Base-by-base conservation (phyloP, 1,140 invertebrate species). In the Apis laboriosa region DNA sequence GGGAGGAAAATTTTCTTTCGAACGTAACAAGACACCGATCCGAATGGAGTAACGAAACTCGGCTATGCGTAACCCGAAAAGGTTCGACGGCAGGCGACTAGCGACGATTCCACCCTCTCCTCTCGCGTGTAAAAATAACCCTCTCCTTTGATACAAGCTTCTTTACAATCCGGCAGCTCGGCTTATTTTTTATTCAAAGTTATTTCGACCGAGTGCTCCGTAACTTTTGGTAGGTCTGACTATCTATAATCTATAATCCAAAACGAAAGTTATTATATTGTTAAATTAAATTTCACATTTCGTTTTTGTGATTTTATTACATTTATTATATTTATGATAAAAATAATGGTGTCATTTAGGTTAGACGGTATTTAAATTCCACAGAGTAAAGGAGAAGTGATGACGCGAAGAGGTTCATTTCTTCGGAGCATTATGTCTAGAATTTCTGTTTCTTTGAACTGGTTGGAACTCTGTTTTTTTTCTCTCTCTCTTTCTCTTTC, bases 51-150 rank as follows among this genome's bases (percentile, higher is more conserved):
- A 86, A 86, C 87, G 88, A 87, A 85, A 82, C 67, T 83, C 80
- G 83, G 72, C 75, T 88, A 85, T 86, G 90, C 89, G 89, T 93
- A 92, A 92, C 93, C 92, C 92, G 92, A 94, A 94, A 94, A 92
- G 93, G 93, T 90, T 89, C 90, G 92, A 61, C 64, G 77, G 66
- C 86, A 58, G 71, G 64, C 80, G 63, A 61, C 77, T 71, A 77
- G 80, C 79, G 71, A 83, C 82, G 70, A 85, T 82, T 78, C 75
- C 79, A 83, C 80, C 78, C 89, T 85, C 82, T 84, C 81, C 79
- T 80, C 88, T 76, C 83, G 68, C 80, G 90, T 79, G 77, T 92
- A 94, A 93, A 94, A 94, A 94, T 94, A 94, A 92, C 90, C 90
- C 90, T 91, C 86, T 78, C 77, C 68, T 63, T 60, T 79, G 83